Conservation (phyloP, 1,140 invertebrate species). For the Musca vetustissima region DNA sequence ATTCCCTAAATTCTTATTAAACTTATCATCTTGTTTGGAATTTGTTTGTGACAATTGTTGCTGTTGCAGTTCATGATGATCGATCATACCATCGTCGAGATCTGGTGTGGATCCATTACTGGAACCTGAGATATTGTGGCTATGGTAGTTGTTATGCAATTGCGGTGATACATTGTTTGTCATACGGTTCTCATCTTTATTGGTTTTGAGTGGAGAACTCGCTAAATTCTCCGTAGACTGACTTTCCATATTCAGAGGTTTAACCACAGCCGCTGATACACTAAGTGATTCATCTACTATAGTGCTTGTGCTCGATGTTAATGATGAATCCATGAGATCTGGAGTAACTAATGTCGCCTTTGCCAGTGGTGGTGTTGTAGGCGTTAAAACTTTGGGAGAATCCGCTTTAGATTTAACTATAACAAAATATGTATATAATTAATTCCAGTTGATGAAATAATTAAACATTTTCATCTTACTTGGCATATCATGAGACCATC, state of each 20-base stretch:
- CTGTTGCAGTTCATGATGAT: slow-evolving; percentile 38
- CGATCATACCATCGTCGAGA: slow-evolving; percentile 52
- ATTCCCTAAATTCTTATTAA: slow-evolving; percentile 70
- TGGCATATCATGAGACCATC: slow-evolving; percentile 80
- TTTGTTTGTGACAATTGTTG: slow-evolving; percentile 27
- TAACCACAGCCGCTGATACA: slow-evolving; percentile 32
- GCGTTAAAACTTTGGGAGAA: slow-evolving; percentile 25
- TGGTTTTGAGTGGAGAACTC: slow-evolving; percentile 19
- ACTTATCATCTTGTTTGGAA: slow-evolving; percentile 61
- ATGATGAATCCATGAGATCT: slow-evolving; percentile 49
- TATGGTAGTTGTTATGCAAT: slow-evolving; percentile 32
- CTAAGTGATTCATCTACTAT: slow-evolving; percentile 52
- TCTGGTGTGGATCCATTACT: slow-evolving; percentile 55
- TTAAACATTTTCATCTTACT: too few relatives aligned
- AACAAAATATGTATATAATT: slow-evolving; percentile 5
- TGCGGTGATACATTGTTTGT: slow-evolving; percentile 8
- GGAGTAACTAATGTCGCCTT: slow-evolving; percentile 29
- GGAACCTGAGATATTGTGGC: slow-evolving; percentile 49
- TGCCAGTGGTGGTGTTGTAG: slow-evolving; percentile 29
- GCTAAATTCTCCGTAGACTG: not conserved
- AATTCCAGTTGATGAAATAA: not conserved
- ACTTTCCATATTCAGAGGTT: slow-evolving; percentile 14
- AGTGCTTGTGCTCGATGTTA: slow-evolving; percentile 50
- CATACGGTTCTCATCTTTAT: not conserved
- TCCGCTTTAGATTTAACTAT: slow-evolving; percentile 29